Percentiles rank a stretch among this genome's conserved stretches.
These are phyloP conservation scores for Probaryconus sp. DNA, from an alignment of 1,140 invertebrate species.

Conservation along the genomic window DNA sequence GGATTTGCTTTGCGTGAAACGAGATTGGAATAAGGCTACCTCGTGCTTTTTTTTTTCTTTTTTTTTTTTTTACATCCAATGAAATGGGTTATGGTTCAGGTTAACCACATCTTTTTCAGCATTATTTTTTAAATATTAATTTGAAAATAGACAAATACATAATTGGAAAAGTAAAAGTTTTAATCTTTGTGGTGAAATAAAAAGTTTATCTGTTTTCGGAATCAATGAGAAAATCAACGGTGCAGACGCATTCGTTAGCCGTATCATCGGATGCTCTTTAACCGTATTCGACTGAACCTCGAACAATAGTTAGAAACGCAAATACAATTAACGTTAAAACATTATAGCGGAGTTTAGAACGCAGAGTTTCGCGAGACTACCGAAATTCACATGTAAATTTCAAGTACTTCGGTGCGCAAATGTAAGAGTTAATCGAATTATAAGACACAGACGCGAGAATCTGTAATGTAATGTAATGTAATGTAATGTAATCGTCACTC, in stretches of 20 bases:
- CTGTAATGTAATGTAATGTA: too few species aligned
- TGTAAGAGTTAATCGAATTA: constrained; percentile 12
- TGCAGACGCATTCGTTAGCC: neutral
- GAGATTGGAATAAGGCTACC: constrained; percentile 56
- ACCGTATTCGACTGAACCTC: constrained; percentile 6
- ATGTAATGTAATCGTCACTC: too few species aligned
- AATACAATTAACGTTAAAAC: constrained; percentile 40
- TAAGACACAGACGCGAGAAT: neutral
- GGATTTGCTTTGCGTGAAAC: constrained; percentile 55
- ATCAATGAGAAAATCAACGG: too few species aligned
- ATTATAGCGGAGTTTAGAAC: constrained; percentile 13
- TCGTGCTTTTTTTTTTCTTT: too few species aligned
- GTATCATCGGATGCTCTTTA: constrained; percentile 30
- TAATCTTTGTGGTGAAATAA: too few species aligned
- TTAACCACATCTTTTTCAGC: too few species aligned
- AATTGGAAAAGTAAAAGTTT: too few species aligned
- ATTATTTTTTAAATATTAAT: too few species aligned
- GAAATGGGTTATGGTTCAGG: too few species aligned
- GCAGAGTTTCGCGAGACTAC: constrained; percentile 13
- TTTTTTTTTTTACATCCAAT: too few species aligned
- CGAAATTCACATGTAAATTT: constrained; percentile 27
- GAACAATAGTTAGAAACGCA: constrained; percentile 33
- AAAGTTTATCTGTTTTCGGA: too few species aligned
- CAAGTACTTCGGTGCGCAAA: neutral
- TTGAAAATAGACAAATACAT: too few species aligned